Evolutionary conservation across 2,797 vertebrate genomes (phyloP), one percentile per base, ranked within the genome.

Genomic region (Capromys pilorides): DNA sequence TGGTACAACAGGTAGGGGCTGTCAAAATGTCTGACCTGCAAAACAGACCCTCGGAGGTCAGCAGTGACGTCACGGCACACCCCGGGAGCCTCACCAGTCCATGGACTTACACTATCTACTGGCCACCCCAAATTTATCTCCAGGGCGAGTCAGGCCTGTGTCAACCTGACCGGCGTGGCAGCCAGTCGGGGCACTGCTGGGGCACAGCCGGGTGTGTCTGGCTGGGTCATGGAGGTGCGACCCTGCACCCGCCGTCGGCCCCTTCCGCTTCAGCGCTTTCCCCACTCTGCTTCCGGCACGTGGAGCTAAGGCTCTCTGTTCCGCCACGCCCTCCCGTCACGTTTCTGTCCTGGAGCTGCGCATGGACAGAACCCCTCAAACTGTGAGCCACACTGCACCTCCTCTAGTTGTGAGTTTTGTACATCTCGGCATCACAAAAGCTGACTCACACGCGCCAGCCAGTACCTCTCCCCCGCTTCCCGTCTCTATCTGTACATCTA

Each of bases 1-100:
- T 99, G 99, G 97, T 99, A 99, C 80, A 99, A 99, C 97, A 99
- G 98, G 98, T 99, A 99, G 2, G 99, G 99, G 96, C 99, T 99
- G 95, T 98, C 98, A 12, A 99, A 99, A 96, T 99, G 98, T 91
- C 99, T 98, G 1, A 98, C 98, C 99, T 99, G 97, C 12, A 96
- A 97, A 14, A 90, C 6, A 73, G 85, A 95, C 75, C 51, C 94
- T 88, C 84, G 88, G 59, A 78, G 64, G 57, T 94, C 4, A 59
- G 80, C 11, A 73, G 67, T 49, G 73, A 88, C 5, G 51, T 77
- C 86, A 81, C 21, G 62, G 41, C 36, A 69, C 59, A 21, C 2
- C n/a, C 41, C n/a, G 36, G 39, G 59, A 66, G 59, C 19, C 28
- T 64, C 49, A 13, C 19, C n/a, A 26, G n/a, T 45, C 66, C 77